Conservation (phyloP, 2,888 invertebrate genomes). For the Cephus spinipes region DNA sequence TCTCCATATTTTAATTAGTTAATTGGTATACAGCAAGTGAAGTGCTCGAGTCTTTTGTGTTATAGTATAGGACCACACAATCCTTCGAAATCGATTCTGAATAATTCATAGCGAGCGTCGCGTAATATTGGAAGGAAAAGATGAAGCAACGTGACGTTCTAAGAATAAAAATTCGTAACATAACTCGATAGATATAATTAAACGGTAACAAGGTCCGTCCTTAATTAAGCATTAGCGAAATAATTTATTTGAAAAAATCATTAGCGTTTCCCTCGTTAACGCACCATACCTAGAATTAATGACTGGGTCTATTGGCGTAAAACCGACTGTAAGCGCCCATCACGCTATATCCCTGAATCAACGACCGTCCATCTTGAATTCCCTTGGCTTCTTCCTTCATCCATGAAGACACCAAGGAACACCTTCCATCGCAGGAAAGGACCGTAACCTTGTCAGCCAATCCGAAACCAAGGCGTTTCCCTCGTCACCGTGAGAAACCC, state of each 20-base stretch:
- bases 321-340: background rate
- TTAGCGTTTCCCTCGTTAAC: conserved; percentile 8
- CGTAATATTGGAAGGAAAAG: background rate
- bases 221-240: conserved; percentile 8
- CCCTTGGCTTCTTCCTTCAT: background rate
- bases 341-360: background rate
- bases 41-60: background rate
- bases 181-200: conserved; percentile 4
- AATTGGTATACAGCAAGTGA: background rate
- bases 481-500: conserved; percentile 36
- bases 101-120: background rate
- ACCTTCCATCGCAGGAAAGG: background rate
- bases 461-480: conserved; percentile 29
- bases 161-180: background rate
- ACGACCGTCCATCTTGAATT: background rate
- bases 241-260: conserved; percentile 12
- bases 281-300: background rate
- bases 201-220: background rate
- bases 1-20: background rate
- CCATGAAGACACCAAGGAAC: background rate
- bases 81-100: background rate
- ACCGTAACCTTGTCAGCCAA: conserved; percentile 21
- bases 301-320: background rate
- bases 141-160: background rate
- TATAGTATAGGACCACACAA: background rate